phyloP scores from a whole-genome alignment of 2,797 vertebrate genomes.

The Melanogrammus aeglefinus region DNA sequence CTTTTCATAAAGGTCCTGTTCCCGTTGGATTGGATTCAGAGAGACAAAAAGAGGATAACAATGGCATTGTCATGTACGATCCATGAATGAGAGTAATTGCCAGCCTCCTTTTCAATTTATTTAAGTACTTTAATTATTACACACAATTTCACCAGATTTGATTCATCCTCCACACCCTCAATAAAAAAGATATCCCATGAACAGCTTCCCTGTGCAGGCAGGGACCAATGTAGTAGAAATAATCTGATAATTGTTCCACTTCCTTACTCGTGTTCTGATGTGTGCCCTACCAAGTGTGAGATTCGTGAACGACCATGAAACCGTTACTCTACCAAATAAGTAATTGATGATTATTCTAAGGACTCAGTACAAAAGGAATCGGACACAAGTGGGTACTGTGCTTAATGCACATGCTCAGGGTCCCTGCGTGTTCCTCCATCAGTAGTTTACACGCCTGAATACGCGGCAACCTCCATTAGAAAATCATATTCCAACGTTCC shows the following conservation, averaged over 20 bases:
- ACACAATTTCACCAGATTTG: conserved; percentile 1
- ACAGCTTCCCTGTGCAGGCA: too few relatives aligned
- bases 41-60: not conserved
- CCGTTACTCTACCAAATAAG: not conserved
- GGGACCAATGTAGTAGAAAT: not conserved
- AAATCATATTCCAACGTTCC: not conserved
- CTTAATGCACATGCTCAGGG: not conserved
- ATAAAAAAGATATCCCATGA: not conserved
- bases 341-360: not conserved
- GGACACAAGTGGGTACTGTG: not conserved
- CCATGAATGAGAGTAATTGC: not conserved
- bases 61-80: not conserved
- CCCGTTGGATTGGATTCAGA: not conserved
- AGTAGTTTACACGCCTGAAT: conserved; percentile 22
- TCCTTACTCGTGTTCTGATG: not conserved
- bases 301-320: not conserved
- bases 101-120: not conserved
- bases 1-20: not conserved
- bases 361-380: not conserved
- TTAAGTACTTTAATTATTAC: not conserved
- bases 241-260: not conserved
- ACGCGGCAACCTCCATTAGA: conserved; percentile 14
- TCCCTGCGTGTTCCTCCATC: conserved; percentile 2
- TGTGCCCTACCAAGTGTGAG: not conserved
- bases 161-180: not conserved